phyloP scores from a whole-genome alignment of 2,888 invertebrate genomes.

The Scaptomyza cyrtandrae region DNA sequence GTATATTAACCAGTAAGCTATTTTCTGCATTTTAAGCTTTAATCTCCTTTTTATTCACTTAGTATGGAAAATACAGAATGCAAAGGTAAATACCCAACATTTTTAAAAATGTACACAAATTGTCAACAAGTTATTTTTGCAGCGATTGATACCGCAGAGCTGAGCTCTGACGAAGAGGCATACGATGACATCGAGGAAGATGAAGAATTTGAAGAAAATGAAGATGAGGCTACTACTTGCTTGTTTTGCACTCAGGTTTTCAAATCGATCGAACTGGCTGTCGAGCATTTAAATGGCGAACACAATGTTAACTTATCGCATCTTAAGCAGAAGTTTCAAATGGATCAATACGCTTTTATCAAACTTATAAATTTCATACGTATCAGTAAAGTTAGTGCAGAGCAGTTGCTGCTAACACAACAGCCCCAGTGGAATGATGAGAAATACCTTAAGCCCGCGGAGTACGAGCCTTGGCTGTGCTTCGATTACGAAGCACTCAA shows the following conservation, averaged over 20 bases:
- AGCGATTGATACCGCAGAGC: constrained; percentile 11
- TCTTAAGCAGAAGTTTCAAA: constrained; percentile 89
- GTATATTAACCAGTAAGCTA: background rate
- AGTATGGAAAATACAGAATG: constrained; percentile 39
- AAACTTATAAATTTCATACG: constrained; percentile 93
- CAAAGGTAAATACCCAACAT: constrained; percentile 16
- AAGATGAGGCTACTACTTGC: constrained; percentile 85
- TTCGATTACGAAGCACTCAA: constrained; percentile 85
- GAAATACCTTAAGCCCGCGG: constrained; percentile 90
- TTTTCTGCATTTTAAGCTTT: background rate
- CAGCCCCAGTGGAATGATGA: constrained; percentile 90
- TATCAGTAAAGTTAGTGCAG: constrained; percentile 86
- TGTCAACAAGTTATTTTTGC: background rate
- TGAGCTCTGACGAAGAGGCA: constrained; percentile 59
- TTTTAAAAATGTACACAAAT: background rate
- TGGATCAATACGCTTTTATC: constrained; percentile 93
- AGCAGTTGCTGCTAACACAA: constrained; percentile 86
- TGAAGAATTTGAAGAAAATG: constrained; percentile 85
- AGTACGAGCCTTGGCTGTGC: constrained; percentile 92
- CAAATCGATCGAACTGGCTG: constrained; percentile 87
- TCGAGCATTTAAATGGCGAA: constrained; percentile 88
- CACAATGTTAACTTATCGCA: constrained; percentile 89
- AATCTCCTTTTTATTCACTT: background rate
- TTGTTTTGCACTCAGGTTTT: constrained; percentile 89
- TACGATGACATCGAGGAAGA: constrained; percentile 63